Evolutionary conservation across 2,113 vertebrate species (phyloP).

Genomic region (Notothenia coriiceps): DNA sequence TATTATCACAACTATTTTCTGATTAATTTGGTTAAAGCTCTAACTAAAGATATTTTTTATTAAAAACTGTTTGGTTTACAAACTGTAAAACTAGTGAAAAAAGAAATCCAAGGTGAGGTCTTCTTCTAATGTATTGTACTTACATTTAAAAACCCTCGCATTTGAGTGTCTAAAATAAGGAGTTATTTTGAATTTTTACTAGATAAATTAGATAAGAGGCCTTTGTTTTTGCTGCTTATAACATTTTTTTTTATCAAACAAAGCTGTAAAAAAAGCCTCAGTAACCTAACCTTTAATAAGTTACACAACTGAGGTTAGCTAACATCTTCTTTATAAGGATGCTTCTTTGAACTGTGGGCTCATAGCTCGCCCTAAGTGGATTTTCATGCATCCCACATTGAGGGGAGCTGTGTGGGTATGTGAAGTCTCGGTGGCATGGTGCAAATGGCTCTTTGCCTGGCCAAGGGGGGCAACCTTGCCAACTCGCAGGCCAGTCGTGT

Average conservation of each 20-base stretch:
- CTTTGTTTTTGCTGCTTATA: background rate
- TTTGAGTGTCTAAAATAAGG: background rate
- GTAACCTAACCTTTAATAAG: background rate
- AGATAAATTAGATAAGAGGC: too few species aligned
- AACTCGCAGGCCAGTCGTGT: slow-evolving; percentile 5
- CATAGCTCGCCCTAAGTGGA: slow-evolving; percentile 3
- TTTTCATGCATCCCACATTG: background rate
- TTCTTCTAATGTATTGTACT: too few species aligned
- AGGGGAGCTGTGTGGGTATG: slow-evolving; percentile 18
- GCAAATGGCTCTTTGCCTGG: slow-evolving; percentile 19
- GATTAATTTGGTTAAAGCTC: background rate
- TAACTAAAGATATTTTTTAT: too few species aligned
- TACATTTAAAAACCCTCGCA: too few species aligned
- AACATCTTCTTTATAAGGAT: background rate
- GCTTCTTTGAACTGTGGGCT: slow-evolving; percentile 5
- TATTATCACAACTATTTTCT: background rate
- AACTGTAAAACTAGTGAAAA: background rate
- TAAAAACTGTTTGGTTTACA: background rate
- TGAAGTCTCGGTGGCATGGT: slow-evolving; percentile 23
- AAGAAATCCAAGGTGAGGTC: background rate
- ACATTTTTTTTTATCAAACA: background rate
- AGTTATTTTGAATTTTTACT: background rate
- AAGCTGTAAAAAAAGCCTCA: background rate
- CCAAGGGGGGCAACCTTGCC: slow-evolving; percentile 15
- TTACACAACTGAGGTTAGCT: background rate